Percentiles rank a stretch among this genome's conserved stretches.
Conservation (phyloP, 1,140 invertebrate species). For the Glomeris maerens region DNA sequence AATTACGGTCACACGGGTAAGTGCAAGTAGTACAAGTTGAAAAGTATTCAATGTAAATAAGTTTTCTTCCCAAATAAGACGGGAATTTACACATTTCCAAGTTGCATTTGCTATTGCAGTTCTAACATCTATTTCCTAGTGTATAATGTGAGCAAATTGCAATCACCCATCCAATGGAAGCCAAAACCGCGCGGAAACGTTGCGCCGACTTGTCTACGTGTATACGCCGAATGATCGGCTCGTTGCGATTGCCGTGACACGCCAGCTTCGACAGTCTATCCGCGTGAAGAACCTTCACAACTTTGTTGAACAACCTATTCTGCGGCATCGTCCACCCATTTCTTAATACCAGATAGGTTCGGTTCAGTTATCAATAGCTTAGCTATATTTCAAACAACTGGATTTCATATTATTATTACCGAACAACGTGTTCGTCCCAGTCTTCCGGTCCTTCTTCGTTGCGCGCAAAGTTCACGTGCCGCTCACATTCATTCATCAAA, state of each 20-base stretch:
- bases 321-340: constrained; percentile 38
- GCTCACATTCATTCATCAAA: constrained; percentile 58
- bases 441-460: constrained; percentile 43
- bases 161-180: constrained; percentile 28
- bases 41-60: too few relatives aligned
- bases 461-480: constrained; percentile 44
- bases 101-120: too few relatives aligned
- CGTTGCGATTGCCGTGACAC: constrained; percentile 34
- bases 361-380: not conserved
- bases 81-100: too few relatives aligned
- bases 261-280: constrained; percentile 54
- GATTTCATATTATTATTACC: constrained; percentile 14
- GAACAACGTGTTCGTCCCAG: constrained; percentile 44
- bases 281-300: constrained; percentile 49
- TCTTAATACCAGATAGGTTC: constrained; percentile 27
- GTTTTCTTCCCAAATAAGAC: too few relatives aligned
- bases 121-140: too few relatives aligned
- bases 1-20: too few relatives aligned
- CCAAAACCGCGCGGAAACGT: constrained; percentile 37
- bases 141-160: constrained; percentile 2
- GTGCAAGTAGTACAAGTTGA: too few relatives aligned
- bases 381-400: constrained; percentile 13
- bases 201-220: constrained; percentile 54
- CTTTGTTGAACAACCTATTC: constrained; percentile 32
- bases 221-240: constrained; percentile 49